These are phyloP conservation scores for Chondrilla cf. caribensis DNA, from an alignment of 37 sponge, comb jelly and placozoan species.

Conservation along the genomic window DNA sequence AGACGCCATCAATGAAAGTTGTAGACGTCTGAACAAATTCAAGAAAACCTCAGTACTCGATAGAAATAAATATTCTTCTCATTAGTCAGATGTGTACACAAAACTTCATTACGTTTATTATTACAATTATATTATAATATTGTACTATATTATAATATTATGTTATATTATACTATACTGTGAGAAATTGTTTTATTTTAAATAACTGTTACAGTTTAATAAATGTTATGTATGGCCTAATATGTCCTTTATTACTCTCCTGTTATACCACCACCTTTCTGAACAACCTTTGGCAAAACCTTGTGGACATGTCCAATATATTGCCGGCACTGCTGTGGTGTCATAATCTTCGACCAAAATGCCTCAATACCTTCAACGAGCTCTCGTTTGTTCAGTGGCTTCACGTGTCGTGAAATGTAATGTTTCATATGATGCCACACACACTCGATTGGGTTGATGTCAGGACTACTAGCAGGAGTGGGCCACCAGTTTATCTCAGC, in stretches of 20 bases:
- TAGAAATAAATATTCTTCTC: not conserved
- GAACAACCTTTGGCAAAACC: not conserved
- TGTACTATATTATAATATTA: too few species aligned
- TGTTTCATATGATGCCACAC: slow-evolving; percentile 2
- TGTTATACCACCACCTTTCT: not conserved
- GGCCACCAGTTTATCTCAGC: not conserved
- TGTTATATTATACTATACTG: too few species aligned
- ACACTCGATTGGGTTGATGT: slow-evolving; percentile 12
- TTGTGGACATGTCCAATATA: not conserved
- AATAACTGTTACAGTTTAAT: too few species aligned
- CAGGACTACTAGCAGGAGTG: slow-evolving; percentile 19
- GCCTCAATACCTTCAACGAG: not conserved
- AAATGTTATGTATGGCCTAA: too few species aligned
- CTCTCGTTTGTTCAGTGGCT: not conserved
- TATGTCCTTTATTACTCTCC: slow-evolving; percentile 3
- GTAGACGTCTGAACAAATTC: not conserved
- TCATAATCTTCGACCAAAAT: slow-evolving; percentile 1
- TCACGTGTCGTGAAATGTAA: not conserved
- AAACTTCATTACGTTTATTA: too few species aligned
- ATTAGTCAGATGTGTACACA: not conserved
- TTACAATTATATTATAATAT: too few species aligned
- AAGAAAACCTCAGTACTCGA: not conserved
- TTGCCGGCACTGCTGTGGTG: not conserved
- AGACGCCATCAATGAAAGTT: not conserved
- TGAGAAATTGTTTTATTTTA: too few species aligned